These are phyloP conservation scores for Iguana delicatissima DNA, from an alignment of 2,797 vertebrate genomes.

Conservation along the genomic window DNA sequence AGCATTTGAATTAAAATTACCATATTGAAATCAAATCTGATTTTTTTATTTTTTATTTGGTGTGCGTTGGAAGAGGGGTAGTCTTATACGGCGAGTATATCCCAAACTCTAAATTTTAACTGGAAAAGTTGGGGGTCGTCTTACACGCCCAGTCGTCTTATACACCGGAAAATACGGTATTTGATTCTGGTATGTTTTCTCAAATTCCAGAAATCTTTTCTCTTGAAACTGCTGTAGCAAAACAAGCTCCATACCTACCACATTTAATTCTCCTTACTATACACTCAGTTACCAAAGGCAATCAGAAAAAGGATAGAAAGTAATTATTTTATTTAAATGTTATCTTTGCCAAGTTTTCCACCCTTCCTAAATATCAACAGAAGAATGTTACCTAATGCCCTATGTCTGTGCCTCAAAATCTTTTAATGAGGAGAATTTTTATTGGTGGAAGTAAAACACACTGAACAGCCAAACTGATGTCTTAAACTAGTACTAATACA, in stretches of 20 bases:
- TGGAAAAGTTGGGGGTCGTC: too few relatives aligned
- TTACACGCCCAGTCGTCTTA: too few relatives aligned
- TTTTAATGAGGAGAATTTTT: neutral
- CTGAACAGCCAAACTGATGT: neutral
- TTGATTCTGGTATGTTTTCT: neutral
- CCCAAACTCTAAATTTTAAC: too few relatives aligned
- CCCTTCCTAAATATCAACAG: neutral
- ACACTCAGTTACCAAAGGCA: constrained; percentile 1
- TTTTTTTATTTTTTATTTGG: too few relatives aligned
- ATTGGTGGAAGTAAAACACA: neutral
- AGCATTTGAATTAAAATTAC: too few relatives aligned
- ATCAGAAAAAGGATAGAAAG: constrained; percentile 19
- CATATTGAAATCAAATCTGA: too few relatives aligned
- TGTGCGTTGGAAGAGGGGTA: too few relatives aligned
- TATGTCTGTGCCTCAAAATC: neutral
- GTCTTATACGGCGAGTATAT: too few relatives aligned
- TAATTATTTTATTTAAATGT: constrained; percentile 13
- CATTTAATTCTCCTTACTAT: neutral
- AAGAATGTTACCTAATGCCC: constrained; percentile 4
- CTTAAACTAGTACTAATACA: neutral
- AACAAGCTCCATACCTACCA: constrained; percentile 19
- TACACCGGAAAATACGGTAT: too few relatives aligned
- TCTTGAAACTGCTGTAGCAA: constrained; percentile 35
- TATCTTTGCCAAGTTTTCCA: neutral
- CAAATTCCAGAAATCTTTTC: neutral